A percentile compares a stretch with the other conserved stretches of the same genome.
These are phyloP conservation scores for Todus mexicanus DNA, from an alignment of 2,797 vertebrate species.

Conservation along the genomic window DNA sequence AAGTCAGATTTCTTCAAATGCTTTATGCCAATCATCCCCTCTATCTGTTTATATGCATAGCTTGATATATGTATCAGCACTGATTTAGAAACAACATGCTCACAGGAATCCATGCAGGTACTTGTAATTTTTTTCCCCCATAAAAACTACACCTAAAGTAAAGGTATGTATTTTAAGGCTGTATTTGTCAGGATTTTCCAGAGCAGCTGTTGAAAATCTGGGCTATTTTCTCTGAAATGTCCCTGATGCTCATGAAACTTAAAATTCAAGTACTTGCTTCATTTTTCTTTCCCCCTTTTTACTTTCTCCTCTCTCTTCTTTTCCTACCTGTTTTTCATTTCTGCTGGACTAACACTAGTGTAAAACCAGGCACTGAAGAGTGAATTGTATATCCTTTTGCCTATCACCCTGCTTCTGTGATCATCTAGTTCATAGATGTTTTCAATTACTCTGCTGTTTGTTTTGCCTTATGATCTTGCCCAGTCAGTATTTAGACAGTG, in stretches of 20 bases:
- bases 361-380: slow-evolving; percentile 10
- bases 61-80: not conserved
- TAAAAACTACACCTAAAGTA: not conserved
- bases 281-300: not conserved
- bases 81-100: not conserved
- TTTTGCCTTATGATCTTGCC: slow-evolving; percentile 48
- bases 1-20: not conserved
- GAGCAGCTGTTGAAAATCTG: not conserved
- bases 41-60: not conserved
- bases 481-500: slow-evolving; percentile 39
- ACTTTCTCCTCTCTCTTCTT: not conserved
- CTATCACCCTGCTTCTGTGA: slow-evolving; percentile 7
- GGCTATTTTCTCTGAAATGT: not conserved
- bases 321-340: not conserved
- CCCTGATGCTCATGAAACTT: not conserved
- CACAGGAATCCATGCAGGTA: not conserved
- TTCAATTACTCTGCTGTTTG: slow-evolving; percentile 69
- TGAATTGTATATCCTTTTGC: slow-evolving; percentile 2
- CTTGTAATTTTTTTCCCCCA: not conserved
- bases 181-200: not conserved
- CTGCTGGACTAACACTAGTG: not conserved
- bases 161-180: not conserved
- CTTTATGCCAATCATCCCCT: not conserved
- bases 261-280: not conserved
- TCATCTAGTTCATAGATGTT: slow-evolving; percentile 50